Percentiles rank a stretch among this genome's conserved stretches.
phyloP scores from a whole-genome alignment of 92 coral and sea anemone genomes.

The Parazoanthus swiftii region DNA sequence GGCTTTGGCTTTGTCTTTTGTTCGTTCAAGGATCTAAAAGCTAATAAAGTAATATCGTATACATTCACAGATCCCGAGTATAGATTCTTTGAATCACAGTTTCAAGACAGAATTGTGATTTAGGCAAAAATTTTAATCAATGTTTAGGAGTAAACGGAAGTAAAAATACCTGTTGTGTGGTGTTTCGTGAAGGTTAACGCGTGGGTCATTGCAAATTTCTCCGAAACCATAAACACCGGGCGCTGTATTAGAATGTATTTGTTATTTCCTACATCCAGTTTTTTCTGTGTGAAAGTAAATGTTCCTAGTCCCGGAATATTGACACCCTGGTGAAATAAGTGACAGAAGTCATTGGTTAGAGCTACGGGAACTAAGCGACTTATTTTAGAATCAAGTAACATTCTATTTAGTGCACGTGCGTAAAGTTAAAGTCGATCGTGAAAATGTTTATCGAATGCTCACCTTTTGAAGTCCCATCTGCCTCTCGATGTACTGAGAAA shows the following conservation, averaged over 20 bases:
- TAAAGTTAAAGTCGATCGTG: constrained; percentile 3
- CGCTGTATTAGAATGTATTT: constrained; percentile 88
- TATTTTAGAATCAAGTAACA: neutral
- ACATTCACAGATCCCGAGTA: neutral
- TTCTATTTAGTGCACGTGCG: constrained; percentile 55
- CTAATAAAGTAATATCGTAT: too few relatives aligned
- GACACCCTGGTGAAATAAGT: constrained; percentile 73
- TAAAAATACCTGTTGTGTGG: constrained; percentile 81
- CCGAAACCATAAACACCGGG: constrained; percentile 93
- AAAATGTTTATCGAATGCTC: constrained; percentile 2
- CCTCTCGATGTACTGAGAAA: constrained; percentile 79
- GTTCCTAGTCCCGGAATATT: constrained; percentile 88
- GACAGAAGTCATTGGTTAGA: neutral
- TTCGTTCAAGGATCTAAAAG: too few relatives aligned
- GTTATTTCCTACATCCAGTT: constrained; percentile 89
- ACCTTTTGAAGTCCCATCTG: constrained; percentile 97
- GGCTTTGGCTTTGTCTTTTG: neutral
- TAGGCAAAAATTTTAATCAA: neutral
- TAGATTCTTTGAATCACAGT: neutral
- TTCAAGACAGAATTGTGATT: neutral
- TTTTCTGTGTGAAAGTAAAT: constrained; percentile 91
- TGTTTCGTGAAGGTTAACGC: constrained; percentile 88
- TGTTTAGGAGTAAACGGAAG: neutral
- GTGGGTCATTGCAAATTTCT: constrained; percentile 98
- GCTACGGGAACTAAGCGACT: too few relatives aligned